Conservation (phyloP, 2,797 vertebrate genomes). For the Pantherophis alleghaniensis region DNA sequence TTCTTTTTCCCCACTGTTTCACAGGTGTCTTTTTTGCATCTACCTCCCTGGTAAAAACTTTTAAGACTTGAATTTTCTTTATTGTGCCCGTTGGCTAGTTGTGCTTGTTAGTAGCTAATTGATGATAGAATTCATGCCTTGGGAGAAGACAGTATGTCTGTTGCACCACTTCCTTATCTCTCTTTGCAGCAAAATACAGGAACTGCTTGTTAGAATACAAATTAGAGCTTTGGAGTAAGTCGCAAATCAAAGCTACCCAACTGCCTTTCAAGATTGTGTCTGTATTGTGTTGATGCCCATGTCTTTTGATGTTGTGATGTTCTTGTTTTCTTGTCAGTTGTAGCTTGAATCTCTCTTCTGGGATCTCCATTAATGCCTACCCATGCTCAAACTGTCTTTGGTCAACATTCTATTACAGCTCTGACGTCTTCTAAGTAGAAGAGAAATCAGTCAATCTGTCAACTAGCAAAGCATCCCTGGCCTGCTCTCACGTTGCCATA, state of each 20-base stretch:
- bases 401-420: background rate
- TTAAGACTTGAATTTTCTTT: background rate
- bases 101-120: background rate
- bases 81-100: background rate
- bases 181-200: background rate
- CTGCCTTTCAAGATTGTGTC: background rate
- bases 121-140: background rate
- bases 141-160: background rate
- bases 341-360: background rate
- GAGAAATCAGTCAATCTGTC: background rate
- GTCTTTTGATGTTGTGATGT: background rate
- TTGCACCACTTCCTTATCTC: background rate
- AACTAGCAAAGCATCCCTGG: too few species aligned
- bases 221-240: background rate
- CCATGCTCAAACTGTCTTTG: background rate
- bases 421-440: background rate
- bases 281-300: background rate
- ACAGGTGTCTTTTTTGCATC: background rate
- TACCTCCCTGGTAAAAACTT: background rate
- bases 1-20: fast-evolving
- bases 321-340: background rate
- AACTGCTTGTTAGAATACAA: background rate
- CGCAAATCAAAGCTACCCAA: background rate
- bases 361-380: background rate
- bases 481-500: too few species aligned